Conservation (phyloP, 2,113 vertebrate genomes). For the Chaetura pelagica region DNA sequence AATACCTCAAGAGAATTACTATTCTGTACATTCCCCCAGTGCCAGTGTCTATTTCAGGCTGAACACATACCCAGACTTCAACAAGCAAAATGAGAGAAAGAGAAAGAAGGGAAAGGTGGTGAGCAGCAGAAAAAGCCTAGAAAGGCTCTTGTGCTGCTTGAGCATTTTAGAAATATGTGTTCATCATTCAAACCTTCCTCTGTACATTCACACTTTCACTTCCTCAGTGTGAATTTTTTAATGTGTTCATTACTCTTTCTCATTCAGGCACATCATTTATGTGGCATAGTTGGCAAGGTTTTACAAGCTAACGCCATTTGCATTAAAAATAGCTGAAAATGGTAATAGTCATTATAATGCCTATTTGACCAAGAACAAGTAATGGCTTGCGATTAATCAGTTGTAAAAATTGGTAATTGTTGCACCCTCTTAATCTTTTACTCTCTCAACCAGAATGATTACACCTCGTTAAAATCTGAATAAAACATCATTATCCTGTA, state of each 20-base stretch:
- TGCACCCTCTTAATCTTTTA: constrained; percentile 93
- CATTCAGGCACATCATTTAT: constrained; percentile 85
- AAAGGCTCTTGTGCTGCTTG: constrained; percentile 31
- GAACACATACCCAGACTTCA: not conserved
- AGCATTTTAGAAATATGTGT: constrained; percentile 73
- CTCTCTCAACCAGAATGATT: constrained; percentile 97
- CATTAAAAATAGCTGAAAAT: constrained; percentile 90
- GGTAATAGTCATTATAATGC: constrained; percentile 88
- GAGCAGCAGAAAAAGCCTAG: constrained; percentile 3
- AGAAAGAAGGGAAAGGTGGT: constrained; percentile 4
- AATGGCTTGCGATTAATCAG: constrained; percentile 92
- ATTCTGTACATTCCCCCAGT: not conserved
- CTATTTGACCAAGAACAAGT: constrained; percentile 89
- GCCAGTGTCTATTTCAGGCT: not conserved
- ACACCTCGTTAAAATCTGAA: constrained; percentile 99
- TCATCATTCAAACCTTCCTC: constrained; percentile 75
- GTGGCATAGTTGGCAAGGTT: constrained; percentile 86
- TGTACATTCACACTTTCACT: too few species aligned
- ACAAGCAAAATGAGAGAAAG: not conserved
- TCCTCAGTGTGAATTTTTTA: constrained; percentile 76
- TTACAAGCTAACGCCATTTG: constrained; percentile 88
- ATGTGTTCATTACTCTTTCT: constrained; percentile 79
- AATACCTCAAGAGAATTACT: not conserved
- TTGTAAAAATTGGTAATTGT: constrained; percentile 94
- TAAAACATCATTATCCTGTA: constrained; percentile 99